Evolutionary conservation across 2,113 vertebrate genomes (phyloP), one percentile per base, ranked within the genome.

Genomic region (Neolamprologus fasciatus): DNA sequence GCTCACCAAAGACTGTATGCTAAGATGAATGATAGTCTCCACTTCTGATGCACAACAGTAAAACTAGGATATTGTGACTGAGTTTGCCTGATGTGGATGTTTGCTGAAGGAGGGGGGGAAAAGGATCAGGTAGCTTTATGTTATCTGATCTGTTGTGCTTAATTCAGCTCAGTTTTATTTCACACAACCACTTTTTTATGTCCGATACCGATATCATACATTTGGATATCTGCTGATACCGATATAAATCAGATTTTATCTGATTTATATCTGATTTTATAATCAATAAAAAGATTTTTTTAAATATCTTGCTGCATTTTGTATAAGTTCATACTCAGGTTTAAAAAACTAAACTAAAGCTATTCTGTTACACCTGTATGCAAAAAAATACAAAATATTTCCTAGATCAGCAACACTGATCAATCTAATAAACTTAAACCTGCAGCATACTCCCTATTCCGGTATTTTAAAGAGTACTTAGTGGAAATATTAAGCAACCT

Each of bases 71-170:
- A 3, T 76, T 73, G 68, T 76, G 9, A 2, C 68, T 26, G 21
- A 45, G 37, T 45, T 73, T 45, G 37, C 13, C 66, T 45, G n/a
- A 73, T 13, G 66, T 73, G 66, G 2, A 73, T 45, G 5, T 73
- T 71, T 16, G 37, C 37, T 26, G n/a, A 47, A 28, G 9, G 71
- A 47, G 40, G 21, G 8, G 31, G 1, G 0, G 0, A 1, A 37
- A 73, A 45, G 19, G 35, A 2, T 71, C n/a, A 6, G 7, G 66
- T 68, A 68, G 33, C 19, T 73, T 10, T 73, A 71, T 68, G 11
- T 73, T 45, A 16, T 5, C 3, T 45, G 37, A 71, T 71, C 37
- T 71, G 37, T 42, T 71, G 37, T 16, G 5, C 35, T 71, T 23
- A 66, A 66, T 37, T 66, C 2, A 37, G 19, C 2, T 66, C 61